Evolutionary conservation across 2,797 vertebrate species (phyloP).

Genomic region (Triplophysa yarkandensis): DNA sequence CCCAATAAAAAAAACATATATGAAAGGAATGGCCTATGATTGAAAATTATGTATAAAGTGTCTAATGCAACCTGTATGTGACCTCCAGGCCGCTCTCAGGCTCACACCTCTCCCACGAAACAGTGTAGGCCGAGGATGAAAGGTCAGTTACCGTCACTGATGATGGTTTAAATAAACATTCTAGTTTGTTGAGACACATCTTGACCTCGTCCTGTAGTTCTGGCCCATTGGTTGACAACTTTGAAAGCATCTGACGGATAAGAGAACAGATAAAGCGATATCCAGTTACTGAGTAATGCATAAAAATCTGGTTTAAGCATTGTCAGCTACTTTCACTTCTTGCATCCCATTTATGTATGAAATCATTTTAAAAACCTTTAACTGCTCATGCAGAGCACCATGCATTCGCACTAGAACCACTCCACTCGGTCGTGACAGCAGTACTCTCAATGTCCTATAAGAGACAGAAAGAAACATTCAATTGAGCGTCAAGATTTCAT

Average conservation of each 20-base stretch:
- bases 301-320: too few species aligned
- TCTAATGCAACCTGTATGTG: slow-evolving; percentile 60
- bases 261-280: background rate
- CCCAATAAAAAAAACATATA: background rate
- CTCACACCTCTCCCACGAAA: slow-evolving; percentile 56
- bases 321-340: too few species aligned
- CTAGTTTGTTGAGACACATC: slow-evolving; percentile 58
- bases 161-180: slow-evolving; percentile 57
- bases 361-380: slow-evolving; percentile 57
- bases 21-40: background rate
- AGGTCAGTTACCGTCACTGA: slow-evolving; percentile 47
- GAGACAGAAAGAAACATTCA: background rate
- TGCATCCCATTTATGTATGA: too few species aligned
- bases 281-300: too few species aligned
- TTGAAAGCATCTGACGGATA: slow-evolving; percentile 52
- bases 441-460: slow-evolving; percentile 60
- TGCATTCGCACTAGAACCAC: slow-evolving; percentile 61
- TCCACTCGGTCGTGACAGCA: slow-evolving; percentile 59
- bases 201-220: slow-evolving; percentile 66
- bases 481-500: too few species aligned
- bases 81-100: slow-evolving; percentile 61
- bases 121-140: slow-evolving; percentile 45
- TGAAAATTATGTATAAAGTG: background rate
- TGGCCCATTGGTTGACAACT: slow-evolving; percentile 42
- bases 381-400: slow-evolving; percentile 40